Evolutionary conservation across 2,797 vertebrate species (phyloP).

Genomic region (Pipistrellus pygmaeus): DNA sequence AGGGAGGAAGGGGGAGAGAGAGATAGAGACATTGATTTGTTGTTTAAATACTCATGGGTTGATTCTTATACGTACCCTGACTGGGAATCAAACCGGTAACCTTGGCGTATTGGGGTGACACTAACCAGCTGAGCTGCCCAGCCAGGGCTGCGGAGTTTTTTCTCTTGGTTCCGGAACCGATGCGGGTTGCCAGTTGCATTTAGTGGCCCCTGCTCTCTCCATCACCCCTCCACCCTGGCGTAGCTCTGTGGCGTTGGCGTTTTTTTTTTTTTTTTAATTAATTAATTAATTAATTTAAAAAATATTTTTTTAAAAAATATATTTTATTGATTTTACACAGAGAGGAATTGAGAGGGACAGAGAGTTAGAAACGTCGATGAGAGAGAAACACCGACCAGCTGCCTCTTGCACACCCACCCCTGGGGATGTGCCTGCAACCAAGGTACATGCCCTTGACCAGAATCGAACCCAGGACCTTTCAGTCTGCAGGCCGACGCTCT

Average conservation of each 20-base stretch:
- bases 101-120: neutral
- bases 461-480: too few relatives aligned
- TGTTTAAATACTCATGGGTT: neutral
- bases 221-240: neutral
- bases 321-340: too few relatives aligned
- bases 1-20: neutral
- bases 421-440: too few relatives aligned
- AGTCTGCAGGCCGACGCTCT: too few relatives aligned
- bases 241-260: neutral
- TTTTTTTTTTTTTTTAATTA: too few relatives aligned
- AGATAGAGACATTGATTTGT: neutral
- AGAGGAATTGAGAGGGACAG: too few relatives aligned
- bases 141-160: neutral
- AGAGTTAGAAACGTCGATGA: too few relatives aligned
- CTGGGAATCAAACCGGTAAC: neutral
- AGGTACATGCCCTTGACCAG: too few relatives aligned
- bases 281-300: too few relatives aligned
- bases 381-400: too few relatives aligned
- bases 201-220: neutral
- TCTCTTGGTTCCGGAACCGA: neutral
- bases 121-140: neutral
- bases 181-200: accelerated
- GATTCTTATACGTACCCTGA: neutral
- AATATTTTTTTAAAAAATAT: too few relatives aligned
- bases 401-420: too few relatives aligned